A percentile compares a stretch with the other conserved stretches of the same genome.
phyloP scores from a whole-genome alignment of 2,888 invertebrate genomes.

The Sphinx pinastri region DNA sequence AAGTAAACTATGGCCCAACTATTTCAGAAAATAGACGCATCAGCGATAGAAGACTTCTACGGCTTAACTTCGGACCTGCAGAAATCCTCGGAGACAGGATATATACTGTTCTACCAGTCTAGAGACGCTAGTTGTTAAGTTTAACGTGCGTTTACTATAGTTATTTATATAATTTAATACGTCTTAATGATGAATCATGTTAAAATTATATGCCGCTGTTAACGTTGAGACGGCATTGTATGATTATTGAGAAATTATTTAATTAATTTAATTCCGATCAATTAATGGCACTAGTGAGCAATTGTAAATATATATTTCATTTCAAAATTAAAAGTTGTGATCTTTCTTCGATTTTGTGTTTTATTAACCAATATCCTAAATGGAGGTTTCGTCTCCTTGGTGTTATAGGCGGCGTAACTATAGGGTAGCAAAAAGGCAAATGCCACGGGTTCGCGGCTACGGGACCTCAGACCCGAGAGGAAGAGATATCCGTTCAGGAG shows the following conservation, averaged over 20 bases:
- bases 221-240: constrained; percentile 76
- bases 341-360: constrained; percentile 51
- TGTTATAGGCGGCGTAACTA: no score
- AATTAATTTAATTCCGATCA: constrained; percentile 50
- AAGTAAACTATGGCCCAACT: no score
- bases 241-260: constrained; percentile 73
- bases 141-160: constrained; percentile 66
- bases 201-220: constrained; percentile 73
- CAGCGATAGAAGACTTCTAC: constrained; percentile 99
- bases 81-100: constrained; percentile 99
- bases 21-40: constrained; percentile 98
- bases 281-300: constrained; percentile 57
- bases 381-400: background rate
- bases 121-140: constrained; percentile 88
- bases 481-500: no score
- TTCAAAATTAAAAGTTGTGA: constrained; percentile 71
- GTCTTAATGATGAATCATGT: constrained; percentile 70
- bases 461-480: no score
- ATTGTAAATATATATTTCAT: constrained; percentile 78
- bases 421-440: no score
- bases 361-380: constrained; percentile 30
- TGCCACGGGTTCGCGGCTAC: no score
- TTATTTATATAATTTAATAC: constrained; percentile 74
- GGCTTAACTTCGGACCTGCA: constrained; percentile 99
- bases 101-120: constrained; percentile 99